These are phyloP conservation scores for Strix occidentalis DNA, from an alignment of 2,797 vertebrate genomes.

Conservation along the genomic window DNA sequence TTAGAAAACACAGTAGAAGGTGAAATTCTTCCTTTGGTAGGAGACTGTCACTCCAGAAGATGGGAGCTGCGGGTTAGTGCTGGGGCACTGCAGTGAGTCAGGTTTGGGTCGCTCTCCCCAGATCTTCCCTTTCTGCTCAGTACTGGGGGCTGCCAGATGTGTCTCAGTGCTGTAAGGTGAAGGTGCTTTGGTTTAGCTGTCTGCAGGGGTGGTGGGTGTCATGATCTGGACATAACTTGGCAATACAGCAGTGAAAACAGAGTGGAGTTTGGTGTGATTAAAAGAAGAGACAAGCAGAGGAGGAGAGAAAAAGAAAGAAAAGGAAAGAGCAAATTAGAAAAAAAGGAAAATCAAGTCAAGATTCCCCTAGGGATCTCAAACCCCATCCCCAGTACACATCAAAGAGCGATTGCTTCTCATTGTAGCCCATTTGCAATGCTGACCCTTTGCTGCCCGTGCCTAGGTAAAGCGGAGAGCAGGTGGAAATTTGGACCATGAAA, in stretches of 20 bases:
- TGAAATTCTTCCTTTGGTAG: neutral
- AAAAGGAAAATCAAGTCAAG: neutral
- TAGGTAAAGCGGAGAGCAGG: neutral
- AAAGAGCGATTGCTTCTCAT: neutral
- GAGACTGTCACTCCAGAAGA: neutral
- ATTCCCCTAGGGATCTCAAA: neutral
- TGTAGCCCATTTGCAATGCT: neutral
- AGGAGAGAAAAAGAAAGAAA: neutral
- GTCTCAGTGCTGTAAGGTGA: neutral
- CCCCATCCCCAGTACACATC: neutral
- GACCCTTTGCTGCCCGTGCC: neutral
- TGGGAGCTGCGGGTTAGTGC: neutral
- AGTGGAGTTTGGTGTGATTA: neutral
- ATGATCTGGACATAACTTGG: neutral
- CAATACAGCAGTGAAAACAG: neutral
- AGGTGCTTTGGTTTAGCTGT: neutral
- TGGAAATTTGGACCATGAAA: neutral
- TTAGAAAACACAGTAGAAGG: neutral
- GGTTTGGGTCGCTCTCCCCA: neutral
- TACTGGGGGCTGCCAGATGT: neutral
- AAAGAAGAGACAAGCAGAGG: neutral
- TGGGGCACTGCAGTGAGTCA: neutral
- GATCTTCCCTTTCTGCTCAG: neutral
- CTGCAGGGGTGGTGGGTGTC: neutral
- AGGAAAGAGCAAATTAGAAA: neutral